Conservation (phyloP, 2,797 vertebrate genomes). For the Crocidura indochinensis region DNA sequence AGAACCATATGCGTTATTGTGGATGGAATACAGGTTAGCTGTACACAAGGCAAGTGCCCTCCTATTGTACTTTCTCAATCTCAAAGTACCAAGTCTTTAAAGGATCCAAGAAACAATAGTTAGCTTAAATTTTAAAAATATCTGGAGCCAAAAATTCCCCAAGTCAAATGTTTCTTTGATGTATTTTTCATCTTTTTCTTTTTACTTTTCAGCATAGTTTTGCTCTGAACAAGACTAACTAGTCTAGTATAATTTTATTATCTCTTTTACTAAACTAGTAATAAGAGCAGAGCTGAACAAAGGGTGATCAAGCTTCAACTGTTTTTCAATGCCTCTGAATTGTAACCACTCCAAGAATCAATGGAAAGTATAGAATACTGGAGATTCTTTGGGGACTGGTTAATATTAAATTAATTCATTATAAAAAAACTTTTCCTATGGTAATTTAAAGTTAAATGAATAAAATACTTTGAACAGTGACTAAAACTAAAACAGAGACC, state of each 20-base stretch:
- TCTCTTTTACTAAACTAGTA: conserved; percentile 32
- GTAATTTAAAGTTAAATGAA: not conserved
- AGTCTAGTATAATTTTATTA: not conserved
- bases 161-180: conserved; percentile 28
- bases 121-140: conserved; percentile 7
- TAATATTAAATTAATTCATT: not conserved
- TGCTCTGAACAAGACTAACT: conserved; percentile 43
- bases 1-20: no score
- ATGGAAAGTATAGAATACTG: not conserved
- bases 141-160: not conserved
- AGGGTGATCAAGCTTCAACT: not conserved
- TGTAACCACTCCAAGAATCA: not conserved
- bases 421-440: not conserved
- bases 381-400: not conserved
- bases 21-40: no score
- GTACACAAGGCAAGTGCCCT: no score
- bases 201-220: conserved; percentile 37
- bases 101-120: not conserved
- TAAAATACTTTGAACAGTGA: not conserved
- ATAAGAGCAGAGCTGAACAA: conserved; percentile 49
- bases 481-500: not conserved
- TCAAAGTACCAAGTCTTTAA: not conserved
- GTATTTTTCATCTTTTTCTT: conserved; percentile 34
- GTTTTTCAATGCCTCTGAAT: conserved; percentile 24
- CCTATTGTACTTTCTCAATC: not conserved